Percentiles rank a stretch among this genome's conserved stretches.
Evolutionary conservation across 1,140 invertebrate species (phyloP).

Genomic region (Frieseomelitta varia): DNA sequence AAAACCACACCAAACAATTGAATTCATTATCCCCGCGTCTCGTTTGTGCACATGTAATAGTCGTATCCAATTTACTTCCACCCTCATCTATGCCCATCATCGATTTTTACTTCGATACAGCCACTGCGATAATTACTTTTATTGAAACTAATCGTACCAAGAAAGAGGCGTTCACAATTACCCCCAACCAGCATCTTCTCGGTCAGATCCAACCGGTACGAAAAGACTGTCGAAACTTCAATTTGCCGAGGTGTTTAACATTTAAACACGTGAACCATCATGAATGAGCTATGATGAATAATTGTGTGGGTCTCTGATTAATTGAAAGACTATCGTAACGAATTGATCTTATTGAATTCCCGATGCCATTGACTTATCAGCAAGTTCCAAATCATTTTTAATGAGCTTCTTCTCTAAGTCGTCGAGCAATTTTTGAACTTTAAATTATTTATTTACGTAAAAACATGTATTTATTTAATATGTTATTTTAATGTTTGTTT

Average conservation of each 20-base stretch:
- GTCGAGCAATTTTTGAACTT: neutral
- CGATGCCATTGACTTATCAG: neutral
- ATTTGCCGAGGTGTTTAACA: neutral
- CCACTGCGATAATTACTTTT: conserved; percentile 62
- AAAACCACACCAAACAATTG: conserved; percentile 64
- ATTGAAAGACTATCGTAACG: conserved; percentile 6
- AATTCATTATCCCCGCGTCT: conserved; percentile 65
- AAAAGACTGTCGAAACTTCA: conserved; percentile 25
- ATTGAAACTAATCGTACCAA: conserved; percentile 62
- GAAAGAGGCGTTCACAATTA: conserved; percentile 58
- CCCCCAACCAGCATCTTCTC: conserved; percentile 32
- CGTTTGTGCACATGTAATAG: conserved; percentile 60
- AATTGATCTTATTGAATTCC: conserved; percentile 16
- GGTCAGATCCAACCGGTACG: neutral
- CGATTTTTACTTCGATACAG: conserved; percentile 63
- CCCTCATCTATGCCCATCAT: conserved; percentile 60
- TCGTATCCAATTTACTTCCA: conserved; percentile 60
- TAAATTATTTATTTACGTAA: neutral
- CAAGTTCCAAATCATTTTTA: neutral
- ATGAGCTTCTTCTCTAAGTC: neutral
- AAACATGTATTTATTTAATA: neutral
- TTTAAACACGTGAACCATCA: neutral
- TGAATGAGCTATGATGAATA: neutral
- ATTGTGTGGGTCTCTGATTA: neutral
- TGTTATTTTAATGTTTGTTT: too few relatives aligned